A percentile compares a stretch with the other conserved stretches of the same genome.
These are phyloP conservation scores for Sminthurides aquaticus DNA, from an alignment of 2,888 invertebrate species.

Conservation along the genomic window DNA sequence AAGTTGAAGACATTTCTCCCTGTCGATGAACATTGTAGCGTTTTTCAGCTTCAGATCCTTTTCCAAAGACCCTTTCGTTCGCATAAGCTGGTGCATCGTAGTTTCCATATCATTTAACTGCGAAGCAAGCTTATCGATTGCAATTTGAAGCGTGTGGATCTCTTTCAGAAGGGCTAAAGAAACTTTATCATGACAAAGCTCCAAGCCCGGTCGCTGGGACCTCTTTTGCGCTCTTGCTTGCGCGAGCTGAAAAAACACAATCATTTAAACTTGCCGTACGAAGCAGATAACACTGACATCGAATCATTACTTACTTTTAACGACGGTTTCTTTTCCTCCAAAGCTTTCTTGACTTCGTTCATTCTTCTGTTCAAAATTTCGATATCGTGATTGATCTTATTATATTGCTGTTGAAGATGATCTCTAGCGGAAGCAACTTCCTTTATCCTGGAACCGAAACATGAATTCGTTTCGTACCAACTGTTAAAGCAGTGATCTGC, in stretches of 20 bases:
- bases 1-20: conserved; percentile 37
- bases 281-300: background rate
- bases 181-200: conserved; percentile 40
- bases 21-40: conserved; percentile 35
- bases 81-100: conserved; percentile 36
- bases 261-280: conserved; percentile 7
- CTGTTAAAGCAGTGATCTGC: conserved; percentile 38
- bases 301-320: conserved; percentile 27
- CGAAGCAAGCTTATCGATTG: conserved; percentile 30
- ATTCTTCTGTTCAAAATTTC: conserved; percentile 35
- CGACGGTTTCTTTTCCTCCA: conserved; percentile 37
- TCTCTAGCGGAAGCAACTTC: conserved; percentile 33
- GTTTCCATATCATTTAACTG: conserved; percentile 36
- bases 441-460: conserved; percentile 32
- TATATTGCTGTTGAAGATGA: conserved; percentile 31
- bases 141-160: conserved; percentile 33
- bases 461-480: conserved; percentile 39
- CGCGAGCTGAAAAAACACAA: conserved; percentile 30
- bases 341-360: conserved; percentile 31
- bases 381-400: conserved; percentile 35
- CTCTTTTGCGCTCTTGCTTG: conserved; percentile 39
- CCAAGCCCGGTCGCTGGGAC: conserved; percentile 39
- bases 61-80: conserved; percentile 37
- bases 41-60: conserved; percentile 39
- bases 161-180: conserved; percentile 36